Percentiles rank a stretch among this genome's conserved stretches.
Evolutionary conservation across 2,888 invertebrate genomes (phyloP).

Genomic region (Chirona hameri): DNA sequence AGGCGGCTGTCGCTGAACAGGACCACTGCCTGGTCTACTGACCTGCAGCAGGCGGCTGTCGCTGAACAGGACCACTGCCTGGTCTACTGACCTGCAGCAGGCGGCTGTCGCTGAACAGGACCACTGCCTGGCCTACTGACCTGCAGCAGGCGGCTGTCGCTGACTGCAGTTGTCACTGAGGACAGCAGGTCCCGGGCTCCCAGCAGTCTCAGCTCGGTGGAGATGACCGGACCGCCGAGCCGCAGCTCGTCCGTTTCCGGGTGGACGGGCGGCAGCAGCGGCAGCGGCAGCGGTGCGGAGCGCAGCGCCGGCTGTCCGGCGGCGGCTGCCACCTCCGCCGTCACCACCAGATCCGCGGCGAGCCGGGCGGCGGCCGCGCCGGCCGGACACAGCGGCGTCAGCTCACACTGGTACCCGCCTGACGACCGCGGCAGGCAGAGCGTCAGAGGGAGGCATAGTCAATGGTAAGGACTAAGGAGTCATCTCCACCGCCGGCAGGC

Average conservation of each 20-base stretch:
- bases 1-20: too few relatives aligned
- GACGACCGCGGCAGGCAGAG: background rate
- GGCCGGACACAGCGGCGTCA: background rate
- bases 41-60: too few relatives aligned
- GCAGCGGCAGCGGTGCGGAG: background rate
- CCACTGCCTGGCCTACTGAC: too few relatives aligned
- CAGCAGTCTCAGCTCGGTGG: background rate
- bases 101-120: too few relatives aligned
- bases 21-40: too few relatives aligned
- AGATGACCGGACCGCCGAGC: background rate
- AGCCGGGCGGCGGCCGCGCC: background rate
- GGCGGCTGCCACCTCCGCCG: background rate
- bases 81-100: too few relatives aligned
- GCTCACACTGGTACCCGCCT: background rate
- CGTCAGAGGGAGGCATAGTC: too few relatives aligned
- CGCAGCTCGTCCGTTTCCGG: background rate
- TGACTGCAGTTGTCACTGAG: background rate
- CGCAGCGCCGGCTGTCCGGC: background rate
- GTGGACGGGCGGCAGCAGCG: constrained; percentile 6
- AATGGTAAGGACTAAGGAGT: too few relatives aligned
- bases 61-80: too few relatives aligned
- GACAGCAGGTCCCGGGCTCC: background rate
- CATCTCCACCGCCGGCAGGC: too few relatives aligned
- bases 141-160: background rate
- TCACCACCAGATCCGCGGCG: background rate